phyloP scores from a whole-genome alignment of 2,113 vertebrate species.

The Platichthys stellatus region DNA sequence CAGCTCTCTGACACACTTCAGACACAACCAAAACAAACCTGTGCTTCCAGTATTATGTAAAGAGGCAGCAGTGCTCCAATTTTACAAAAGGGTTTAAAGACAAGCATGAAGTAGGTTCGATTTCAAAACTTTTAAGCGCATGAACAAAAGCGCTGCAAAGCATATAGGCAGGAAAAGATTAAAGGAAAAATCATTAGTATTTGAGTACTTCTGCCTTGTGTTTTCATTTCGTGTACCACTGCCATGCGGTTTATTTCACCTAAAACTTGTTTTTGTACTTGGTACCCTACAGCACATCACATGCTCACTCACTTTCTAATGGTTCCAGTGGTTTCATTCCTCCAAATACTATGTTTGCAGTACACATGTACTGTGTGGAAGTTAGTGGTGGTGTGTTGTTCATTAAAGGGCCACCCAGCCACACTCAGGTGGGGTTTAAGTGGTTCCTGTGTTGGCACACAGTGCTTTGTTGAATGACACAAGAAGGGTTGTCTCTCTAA shows the following conservation, averaged over 20 bases:
- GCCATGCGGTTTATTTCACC: neutral
- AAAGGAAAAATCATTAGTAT: neutral
- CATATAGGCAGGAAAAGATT: neutral
- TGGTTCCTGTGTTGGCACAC: slow-evolving; percentile 36
- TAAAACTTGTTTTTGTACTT: neutral
- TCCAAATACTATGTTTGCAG: neutral
- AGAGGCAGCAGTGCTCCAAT: slow-evolving; percentile 11
- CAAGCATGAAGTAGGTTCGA: neutral
- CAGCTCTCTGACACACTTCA: slow-evolving; percentile 54
- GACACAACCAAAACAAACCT: slow-evolving; percentile 66
- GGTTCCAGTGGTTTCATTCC: neutral
- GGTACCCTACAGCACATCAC: neutral
- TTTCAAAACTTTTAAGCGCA: slow-evolving; percentile 10
- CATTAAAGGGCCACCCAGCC: slow-evolving; percentile 12
- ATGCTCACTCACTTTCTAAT: neutral
- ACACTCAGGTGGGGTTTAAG: slow-evolving; percentile 1
- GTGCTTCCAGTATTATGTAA: slow-evolving; percentile 71
- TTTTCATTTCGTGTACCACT: neutral
- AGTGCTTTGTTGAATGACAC: slow-evolving; percentile 31
- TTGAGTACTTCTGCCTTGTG: neutral
- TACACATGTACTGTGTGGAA: slow-evolving; percentile 9
- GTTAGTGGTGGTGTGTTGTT: slow-evolving; percentile 19
- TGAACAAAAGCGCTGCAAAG: neutral
- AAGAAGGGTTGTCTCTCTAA: slow-evolving; percentile 30
- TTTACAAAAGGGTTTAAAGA: slow-evolving; percentile 44